Conservation (phyloP, 2,888 invertebrate species). For the Rotaria sp. region DNA sequence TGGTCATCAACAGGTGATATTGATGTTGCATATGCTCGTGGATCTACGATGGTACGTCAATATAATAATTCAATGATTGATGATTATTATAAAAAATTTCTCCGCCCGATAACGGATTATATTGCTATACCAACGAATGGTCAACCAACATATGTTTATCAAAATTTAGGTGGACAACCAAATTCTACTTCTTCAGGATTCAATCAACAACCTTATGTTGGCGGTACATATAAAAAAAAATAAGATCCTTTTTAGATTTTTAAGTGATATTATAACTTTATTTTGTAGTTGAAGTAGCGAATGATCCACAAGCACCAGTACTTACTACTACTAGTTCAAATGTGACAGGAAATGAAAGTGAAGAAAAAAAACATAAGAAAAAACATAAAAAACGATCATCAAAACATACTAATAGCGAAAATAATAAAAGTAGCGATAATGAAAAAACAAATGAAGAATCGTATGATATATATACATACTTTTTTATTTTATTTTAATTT, state of each 20-base stretch:
- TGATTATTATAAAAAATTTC: slow-evolving; percentile 28
- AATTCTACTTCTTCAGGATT: neutral
- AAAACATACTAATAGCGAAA: neutral
- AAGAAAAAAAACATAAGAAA: slow-evolving; percentile 29
- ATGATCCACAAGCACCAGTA: neutral
- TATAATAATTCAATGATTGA: slow-evolving; percentile 11
- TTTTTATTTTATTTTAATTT: neutral
- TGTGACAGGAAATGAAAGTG: neutral
- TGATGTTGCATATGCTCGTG: neutral
- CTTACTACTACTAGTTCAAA: neutral
- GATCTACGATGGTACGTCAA: neutral
- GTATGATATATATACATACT: neutral
- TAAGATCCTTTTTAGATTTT: too few relatives aligned
- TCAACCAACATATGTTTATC: slow-evolving; percentile 26
- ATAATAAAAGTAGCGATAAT: neutral
- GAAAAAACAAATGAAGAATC: neutral
- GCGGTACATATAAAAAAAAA: neutral
- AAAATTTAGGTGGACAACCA: neutral
- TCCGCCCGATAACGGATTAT: slow-evolving; percentile 12
- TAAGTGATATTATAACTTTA: neutral
- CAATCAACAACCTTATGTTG: neutral
- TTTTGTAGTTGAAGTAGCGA: neutral
- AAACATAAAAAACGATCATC: slow-evolving; percentile 24
- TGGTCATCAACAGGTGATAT: slow-evolving; percentile 1
- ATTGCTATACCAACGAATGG: slow-evolving; percentile 12